These are phyloP conservation scores for Monoplex corrugatus DNA, from an alignment of 2,888 invertebrate genomes.

Conservation along the genomic window DNA sequence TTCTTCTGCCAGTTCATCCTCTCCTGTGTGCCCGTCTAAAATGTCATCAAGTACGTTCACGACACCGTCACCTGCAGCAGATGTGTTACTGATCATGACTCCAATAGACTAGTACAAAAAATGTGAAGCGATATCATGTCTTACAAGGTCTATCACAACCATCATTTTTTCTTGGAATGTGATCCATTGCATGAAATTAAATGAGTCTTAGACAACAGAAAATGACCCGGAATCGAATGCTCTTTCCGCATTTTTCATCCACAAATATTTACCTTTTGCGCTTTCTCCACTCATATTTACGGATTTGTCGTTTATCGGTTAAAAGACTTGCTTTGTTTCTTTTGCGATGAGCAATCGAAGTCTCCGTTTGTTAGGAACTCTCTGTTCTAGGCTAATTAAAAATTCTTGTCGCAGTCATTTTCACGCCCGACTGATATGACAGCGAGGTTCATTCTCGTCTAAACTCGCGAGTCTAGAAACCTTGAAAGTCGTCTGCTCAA, in stretches of 20 bases:
- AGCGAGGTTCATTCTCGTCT: slow-evolving; percentile 28
- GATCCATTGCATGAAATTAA: too few species aligned
- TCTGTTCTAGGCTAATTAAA: slow-evolving; percentile 21
- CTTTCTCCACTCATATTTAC: slow-evolving; percentile 11
- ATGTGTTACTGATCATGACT: too few species aligned
- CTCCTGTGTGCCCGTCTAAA: slow-evolving; percentile 68
- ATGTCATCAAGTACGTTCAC: slow-evolving; percentile 71
- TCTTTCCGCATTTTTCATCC: too few species aligned
- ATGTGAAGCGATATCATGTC: too few species aligned
- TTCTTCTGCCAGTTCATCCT: slow-evolving; percentile 71
- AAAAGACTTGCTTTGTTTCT: neutral
- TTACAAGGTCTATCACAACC: too few species aligned
- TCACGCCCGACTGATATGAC: neutral
- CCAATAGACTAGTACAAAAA: neutral
- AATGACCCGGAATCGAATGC: too few species aligned
- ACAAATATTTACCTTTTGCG: neutral
- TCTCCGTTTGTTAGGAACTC: neutral
- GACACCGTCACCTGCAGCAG: slow-evolving; percentile 56
- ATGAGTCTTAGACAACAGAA: too few species aligned
- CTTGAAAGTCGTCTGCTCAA: neutral
- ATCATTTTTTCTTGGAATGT: too few species aligned
- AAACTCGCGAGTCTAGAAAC: neutral
- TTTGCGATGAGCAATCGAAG: neutral
- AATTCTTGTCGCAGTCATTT: neutral
- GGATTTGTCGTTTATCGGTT: neutral